phyloP scores from a whole-genome alignment of 2,797 vertebrate species.

The Acanthis flammea region DNA sequence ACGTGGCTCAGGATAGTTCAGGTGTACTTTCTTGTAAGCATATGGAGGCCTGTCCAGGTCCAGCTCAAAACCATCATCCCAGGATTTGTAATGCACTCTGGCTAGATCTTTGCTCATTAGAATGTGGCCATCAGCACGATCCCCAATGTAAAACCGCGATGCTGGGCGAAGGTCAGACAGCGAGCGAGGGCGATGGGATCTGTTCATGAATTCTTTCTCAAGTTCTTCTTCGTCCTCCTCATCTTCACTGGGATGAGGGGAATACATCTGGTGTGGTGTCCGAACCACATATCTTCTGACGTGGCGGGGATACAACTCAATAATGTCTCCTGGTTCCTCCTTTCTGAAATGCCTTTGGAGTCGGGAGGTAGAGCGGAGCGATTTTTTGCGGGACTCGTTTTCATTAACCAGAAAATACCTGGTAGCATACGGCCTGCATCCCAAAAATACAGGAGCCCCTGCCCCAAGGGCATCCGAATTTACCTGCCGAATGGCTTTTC shows the following conservation, averaged over 20 bases:
- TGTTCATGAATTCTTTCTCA: slow-evolving; percentile 51
- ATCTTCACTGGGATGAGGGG: slow-evolving; percentile 82
- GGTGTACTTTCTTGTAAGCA: slow-evolving; percentile 65
- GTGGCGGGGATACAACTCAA: slow-evolving; percentile 82
- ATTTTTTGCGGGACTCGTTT: slow-evolving; percentile 78
- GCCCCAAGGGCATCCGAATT: slow-evolving; percentile 62
- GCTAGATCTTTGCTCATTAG: slow-evolving; percentile 60
- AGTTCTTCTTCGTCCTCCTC: slow-evolving; percentile 79
- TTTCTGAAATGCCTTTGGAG: slow-evolving; percentile 81
- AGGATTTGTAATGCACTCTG: slow-evolving; percentile 62
- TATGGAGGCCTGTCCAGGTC: slow-evolving; percentile 59
- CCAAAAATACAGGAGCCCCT: slow-evolving; percentile 68
- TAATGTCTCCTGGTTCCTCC: slow-evolving; percentile 76
- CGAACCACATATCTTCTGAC: slow-evolving; percentile 73
- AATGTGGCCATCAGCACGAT: slow-evolving; percentile 69
- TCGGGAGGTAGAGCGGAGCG: slow-evolving; percentile 75
- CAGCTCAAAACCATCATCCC: slow-evolving; percentile 64
- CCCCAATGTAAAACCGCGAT: slow-evolving; percentile 81
- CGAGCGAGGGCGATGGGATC: slow-evolving; percentile 74
- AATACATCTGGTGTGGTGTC: slow-evolving; percentile 63
- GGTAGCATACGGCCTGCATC: slow-evolving; percentile 72
- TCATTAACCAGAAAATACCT: slow-evolving; percentile 87
- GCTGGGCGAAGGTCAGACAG: slow-evolving; percentile 81
- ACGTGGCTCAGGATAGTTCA: slow-evolving; percentile 69
- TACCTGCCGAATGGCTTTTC: slow-evolving; percentile 75